Base-by-base conservation (phyloP, 2,888 invertebrate genomes). In the Camponotus fellah region DNA sequence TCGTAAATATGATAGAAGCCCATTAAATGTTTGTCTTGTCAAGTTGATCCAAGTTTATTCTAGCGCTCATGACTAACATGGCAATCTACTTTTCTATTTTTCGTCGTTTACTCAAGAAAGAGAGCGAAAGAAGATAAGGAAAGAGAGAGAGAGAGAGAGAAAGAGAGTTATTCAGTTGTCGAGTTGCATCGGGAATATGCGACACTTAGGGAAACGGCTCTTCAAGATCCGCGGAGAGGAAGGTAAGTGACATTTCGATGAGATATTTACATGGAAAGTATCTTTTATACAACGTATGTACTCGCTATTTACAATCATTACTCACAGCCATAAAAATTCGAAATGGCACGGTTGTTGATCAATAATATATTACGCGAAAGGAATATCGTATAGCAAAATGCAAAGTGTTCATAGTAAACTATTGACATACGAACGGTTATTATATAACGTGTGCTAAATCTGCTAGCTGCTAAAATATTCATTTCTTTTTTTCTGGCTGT, bases 281-380 rank as follows among this genome's bases (percentile, higher is more conserved):
- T 88, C 66, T 82, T 72, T 86, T 77, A 53, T 53, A 71, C 34
- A 77, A 89, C 79, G 58, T 79, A 74, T 34, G 58, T 71, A 72
- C 77, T 89, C n/a, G 17, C 40, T 77, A 66, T 77, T 40, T 66
- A 77, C 56, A 76, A 32, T 17, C 17, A 37, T 37, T 17, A 83
- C 86, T 83, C 82, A 86, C 85, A 86, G 68, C 62, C 64, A 86
- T 79, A 84, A 87, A 66, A 87, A 37, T 10, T 56, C 68, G 37
- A 77, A 17, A 76, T 21, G 17, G 8, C 9, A 76, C 53, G 14
- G 17, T 53, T 77, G 37, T 68, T 34, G 49, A 77, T 56, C 37
- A 12, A 53, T 66, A 77, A 53, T 53, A 53, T 9, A 53, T 53
- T 6, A n/a, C 53, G 53, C 64, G n/a, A 17, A 14, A 64, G 21